These are phyloP conservation scores for Venusia cambrica DNA, from an alignment of 2,888 invertebrate species.

Conservation along the genomic window DNA sequence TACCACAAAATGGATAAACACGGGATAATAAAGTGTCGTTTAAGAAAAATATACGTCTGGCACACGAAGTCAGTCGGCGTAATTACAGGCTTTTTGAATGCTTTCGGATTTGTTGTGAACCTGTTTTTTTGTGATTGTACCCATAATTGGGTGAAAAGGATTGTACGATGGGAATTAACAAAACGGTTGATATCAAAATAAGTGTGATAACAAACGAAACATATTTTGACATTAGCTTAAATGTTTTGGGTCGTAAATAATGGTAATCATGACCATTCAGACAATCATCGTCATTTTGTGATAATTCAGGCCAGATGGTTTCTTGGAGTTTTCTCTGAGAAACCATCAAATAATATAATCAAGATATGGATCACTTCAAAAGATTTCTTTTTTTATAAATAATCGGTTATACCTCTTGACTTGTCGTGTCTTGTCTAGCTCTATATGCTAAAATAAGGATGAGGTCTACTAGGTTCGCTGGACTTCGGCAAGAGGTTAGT, in stretches of 20 bases:
- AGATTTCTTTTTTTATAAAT: too few species aligned
- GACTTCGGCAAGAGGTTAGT: too few species aligned
- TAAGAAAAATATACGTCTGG: slow-evolving; percentile 71
- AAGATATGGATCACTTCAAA: too few species aligned
- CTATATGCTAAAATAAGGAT: too few species aligned
- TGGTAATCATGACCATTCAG: slow-evolving; percentile 32
- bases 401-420: too few species aligned
- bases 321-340: too few species aligned
- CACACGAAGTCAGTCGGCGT: slow-evolving; percentile 38
- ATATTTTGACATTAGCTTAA: slow-evolving; percentile 3
- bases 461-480: too few species aligned
- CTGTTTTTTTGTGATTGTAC: slow-evolving; percentile 28
- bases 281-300: too few species aligned
- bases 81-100: slow-evolving; percentile 54
- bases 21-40: slow-evolving; percentile 77
- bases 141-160: slow-evolving; percentile 25
- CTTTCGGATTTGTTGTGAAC: slow-evolving; percentile 29
- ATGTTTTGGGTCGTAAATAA: slow-evolving; percentile 8
- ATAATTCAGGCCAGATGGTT: too few species aligned
- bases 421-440: too few species aligned
- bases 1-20: slow-evolving; percentile 72
- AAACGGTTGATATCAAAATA: slow-evolving; percentile 7
- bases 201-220: slow-evolving; percentile 7
- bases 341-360: too few species aligned
- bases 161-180: slow-evolving; percentile 14